Conservation (phyloP, 2,113 vertebrate species). For the Peromyscus leucopus region DNA sequence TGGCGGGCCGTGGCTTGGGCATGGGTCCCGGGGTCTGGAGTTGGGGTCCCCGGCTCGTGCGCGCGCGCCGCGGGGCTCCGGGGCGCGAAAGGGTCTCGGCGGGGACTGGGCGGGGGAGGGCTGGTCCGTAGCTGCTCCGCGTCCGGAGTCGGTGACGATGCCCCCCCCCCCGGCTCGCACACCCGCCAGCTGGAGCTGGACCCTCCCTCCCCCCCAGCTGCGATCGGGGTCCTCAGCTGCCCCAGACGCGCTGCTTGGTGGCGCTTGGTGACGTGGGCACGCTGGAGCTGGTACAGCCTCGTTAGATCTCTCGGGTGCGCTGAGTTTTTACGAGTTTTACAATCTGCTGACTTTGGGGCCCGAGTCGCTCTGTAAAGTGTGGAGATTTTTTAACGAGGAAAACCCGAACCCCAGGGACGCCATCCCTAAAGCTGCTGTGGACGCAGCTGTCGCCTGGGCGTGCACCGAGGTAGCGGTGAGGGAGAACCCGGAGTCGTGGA, state of each 20-base stretch:
- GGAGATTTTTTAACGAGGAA: slow-evolving; percentile 49
- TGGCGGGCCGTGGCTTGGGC: background rate
- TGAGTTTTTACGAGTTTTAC: slow-evolving; percentile 2
- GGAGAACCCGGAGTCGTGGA: background rate
- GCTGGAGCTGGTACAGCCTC: background rate
- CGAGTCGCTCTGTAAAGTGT: background rate
- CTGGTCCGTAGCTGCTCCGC: background rate
- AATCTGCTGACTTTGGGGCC: slow-evolving; percentile 14
- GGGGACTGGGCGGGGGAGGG: background rate
- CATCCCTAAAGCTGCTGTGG: slow-evolving; percentile 7
- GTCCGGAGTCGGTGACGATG: no score
- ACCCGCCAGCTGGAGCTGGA: background rate
- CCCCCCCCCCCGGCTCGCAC: background rate
- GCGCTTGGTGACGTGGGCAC: slow-evolving; percentile 39
- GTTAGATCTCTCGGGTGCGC: background rate
- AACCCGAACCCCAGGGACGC: slow-evolving; percentile 27
- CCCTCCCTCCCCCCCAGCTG: background rate
- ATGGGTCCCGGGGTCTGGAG: background rate
- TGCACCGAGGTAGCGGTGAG: background rate
- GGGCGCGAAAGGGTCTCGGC: background rate
- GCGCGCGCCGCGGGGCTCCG: background rate
- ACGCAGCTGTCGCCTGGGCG: background rate
- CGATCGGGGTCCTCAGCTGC: background rate
- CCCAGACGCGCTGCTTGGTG: background rate
- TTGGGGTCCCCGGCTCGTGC: background rate